phyloP scores from a whole-genome alignment of 2,797 vertebrate species.

The Cyclura pinguis region DNA sequence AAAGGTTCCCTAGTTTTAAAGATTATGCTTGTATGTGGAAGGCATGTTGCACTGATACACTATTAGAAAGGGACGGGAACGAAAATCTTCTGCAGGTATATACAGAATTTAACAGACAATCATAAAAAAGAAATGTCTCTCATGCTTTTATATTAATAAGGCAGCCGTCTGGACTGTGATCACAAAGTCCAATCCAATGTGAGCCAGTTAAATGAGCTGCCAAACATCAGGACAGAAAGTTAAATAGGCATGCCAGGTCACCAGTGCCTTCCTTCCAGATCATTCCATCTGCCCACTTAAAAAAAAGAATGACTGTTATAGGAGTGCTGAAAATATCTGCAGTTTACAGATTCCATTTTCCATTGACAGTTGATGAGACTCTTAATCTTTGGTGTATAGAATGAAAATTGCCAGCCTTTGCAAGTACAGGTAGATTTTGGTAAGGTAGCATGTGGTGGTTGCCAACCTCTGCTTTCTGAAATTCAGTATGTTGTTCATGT shows the following conservation, averaged over 20 bases:
- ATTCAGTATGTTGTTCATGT: background rate
- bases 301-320: background rate
- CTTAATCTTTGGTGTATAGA: background rate
- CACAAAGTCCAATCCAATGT: background rate
- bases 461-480: background rate
- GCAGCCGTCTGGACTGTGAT: background rate
- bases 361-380: background rate
- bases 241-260: background rate
- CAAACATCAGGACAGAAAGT: slow-evolving; percentile 3
- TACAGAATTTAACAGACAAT: background rate
- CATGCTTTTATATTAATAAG: slow-evolving; percentile 14
- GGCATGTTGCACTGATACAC: background rate
- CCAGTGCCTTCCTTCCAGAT: background rate
- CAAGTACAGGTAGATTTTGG: background rate
- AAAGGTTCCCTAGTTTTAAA: background rate
- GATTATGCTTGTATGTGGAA: background rate
- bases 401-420: background rate
- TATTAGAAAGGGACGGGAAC: background rate
- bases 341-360: background rate
- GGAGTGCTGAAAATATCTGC: background rate
- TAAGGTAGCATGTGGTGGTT: background rate
- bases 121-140: slow-evolving; percentile 1
- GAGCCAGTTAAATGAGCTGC: background rate
- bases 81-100: too few relatives aligned
- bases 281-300: background rate